Conservation (phyloP, 2,888 invertebrate genomes). For the Dendrolimus houi region DNA sequence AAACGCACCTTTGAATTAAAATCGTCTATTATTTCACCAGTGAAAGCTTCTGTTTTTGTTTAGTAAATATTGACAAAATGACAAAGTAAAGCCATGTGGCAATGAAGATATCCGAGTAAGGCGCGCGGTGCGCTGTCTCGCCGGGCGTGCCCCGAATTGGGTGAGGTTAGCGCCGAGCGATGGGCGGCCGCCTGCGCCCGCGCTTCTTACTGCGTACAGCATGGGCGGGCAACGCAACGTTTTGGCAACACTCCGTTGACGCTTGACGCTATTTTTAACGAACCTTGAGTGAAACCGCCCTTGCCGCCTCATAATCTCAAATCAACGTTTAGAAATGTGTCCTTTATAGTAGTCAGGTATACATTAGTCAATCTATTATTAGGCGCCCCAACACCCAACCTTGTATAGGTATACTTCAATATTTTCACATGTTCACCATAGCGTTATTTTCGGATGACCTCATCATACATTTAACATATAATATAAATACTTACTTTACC, state of each 20-base stretch:
- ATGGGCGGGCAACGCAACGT: slow-evolving; percentile 56
- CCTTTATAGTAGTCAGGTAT: slow-evolving; percentile 27
- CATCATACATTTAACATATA: slow-evolving; percentile 42
- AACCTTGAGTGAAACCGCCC: slow-evolving; percentile 73
- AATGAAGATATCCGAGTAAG: slow-evolving; percentile 8
- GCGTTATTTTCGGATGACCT: slow-evolving; percentile 50
- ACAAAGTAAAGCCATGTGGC: slow-evolving; percentile 4
- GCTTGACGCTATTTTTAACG: slow-evolving; percentile 64
- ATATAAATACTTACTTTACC: slow-evolving; percentile 31
- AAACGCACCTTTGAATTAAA: no score
- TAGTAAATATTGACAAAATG: background rate
- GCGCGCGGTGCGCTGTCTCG: slow-evolving; percentile 11
- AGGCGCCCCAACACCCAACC: slow-evolving; percentile 30
- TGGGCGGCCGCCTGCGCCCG: slow-evolving; percentile 31
- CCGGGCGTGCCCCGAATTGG: slow-evolving; percentile 38
- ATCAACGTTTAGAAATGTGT: slow-evolving; percentile 32
- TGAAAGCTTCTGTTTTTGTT: no score
- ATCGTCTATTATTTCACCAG: no score
- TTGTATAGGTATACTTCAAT: slow-evolving; percentile 30
- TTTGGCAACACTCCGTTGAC: slow-evolving; percentile 64
- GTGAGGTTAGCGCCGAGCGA: slow-evolving; percentile 37
- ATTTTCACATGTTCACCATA: slow-evolving; percentile 34
- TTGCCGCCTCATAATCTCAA: slow-evolving; percentile 45
- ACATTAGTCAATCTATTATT: slow-evolving; percentile 35
- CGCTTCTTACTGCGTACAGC: slow-evolving; percentile 40